These are phyloP conservation scores for Orius laevigatus DNA, from an alignment of 1,140 invertebrate genomes.

Conservation along the genomic window DNA sequence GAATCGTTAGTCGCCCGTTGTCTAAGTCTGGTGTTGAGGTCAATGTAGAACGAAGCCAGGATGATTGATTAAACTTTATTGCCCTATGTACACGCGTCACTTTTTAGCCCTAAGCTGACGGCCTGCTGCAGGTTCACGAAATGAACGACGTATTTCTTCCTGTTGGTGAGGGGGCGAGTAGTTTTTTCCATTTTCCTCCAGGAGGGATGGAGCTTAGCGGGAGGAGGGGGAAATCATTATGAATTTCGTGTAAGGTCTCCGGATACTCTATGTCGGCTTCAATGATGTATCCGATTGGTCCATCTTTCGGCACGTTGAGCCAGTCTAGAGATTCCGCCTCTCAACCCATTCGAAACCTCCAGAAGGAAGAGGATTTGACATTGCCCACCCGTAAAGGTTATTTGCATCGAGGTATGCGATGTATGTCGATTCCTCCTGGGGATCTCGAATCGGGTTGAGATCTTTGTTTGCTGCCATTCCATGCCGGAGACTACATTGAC, in stretches of 20 bases:
- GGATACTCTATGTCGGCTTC: conserved; percentile 30
- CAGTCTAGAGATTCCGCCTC: conserved; percentile 15
- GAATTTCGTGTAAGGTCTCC: conserved; percentile 34
- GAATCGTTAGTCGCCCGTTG: conserved; percentile 23
- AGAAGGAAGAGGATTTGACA: no score
- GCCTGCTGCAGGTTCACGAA: conserved; percentile 22
- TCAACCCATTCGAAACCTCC: not conserved
- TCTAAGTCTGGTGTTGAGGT: conserved; percentile 23
- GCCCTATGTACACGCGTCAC: conserved; percentile 25
- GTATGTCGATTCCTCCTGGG: conserved; percentile 23
- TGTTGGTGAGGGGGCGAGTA: conserved; percentile 12
- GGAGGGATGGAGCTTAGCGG: conserved; percentile 23
- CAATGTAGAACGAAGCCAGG: conserved; percentile 26
- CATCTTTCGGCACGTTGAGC: no score
- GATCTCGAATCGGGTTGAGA: conserved; percentile 27
- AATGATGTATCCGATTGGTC: conserved; percentile 32
- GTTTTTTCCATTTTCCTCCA: conserved; percentile 15
- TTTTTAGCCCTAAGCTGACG: conserved; percentile 20
- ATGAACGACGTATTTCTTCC: conserved; percentile 24
- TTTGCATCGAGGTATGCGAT: conserved; percentile 34
- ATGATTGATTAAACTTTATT: conserved; percentile 24
- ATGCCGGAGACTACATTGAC: conserved; percentile 26
- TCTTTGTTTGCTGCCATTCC: conserved; percentile 31
- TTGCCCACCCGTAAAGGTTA: conserved; percentile 39
- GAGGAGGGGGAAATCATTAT: conserved; percentile 33